Evolutionary conservation across 2,113 vertebrate genomes (phyloP), one percentile per base, ranked within the genome.

Genomic region (Cyanistes caeruleus): DNA sequence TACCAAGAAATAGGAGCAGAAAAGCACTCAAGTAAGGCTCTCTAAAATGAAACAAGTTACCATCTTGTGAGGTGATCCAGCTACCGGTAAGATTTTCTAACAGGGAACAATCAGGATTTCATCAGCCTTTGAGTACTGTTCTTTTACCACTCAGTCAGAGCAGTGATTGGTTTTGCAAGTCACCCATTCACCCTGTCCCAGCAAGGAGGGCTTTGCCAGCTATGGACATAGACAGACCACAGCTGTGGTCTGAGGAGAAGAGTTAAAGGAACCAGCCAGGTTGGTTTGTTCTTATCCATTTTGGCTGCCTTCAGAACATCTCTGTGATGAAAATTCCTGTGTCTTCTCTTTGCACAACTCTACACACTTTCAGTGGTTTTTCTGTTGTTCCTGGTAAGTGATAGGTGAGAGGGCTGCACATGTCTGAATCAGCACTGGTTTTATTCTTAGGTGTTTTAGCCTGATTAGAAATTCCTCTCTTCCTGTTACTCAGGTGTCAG

Each of bases 401-500:
- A 22, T 3, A 53, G 55, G 56, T 63, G 37, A 90, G 91, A 80
- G 53, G 51, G 21, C 41, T 49, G 44, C 46, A 76, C 44, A 22
- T n/a, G 10, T 56, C 51, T 5, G 56, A 37, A 49, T 58, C 68
- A 43, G 28, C 4, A 0, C 48, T 23, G 15, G 67, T 55, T 89
- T 89, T 87, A 31, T 24, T 59, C 27, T 63, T 9, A 22, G 30
- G 18, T 5, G 1, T 83, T 84, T 76, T n/a, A 95, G 20, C 59
- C 74, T 52, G 27, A 84, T 90, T 75, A 44, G 65, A 93, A 94
- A 94, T 75, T 80, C 85, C 83, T n/a, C 41, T 41, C 81, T 74
- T 80, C 30, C 72, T 75, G 1, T 63, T 81, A 33, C 64, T 92
- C 79, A 56, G 23, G 69, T 90, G 49, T 69, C 76, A 78, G 30